Evolutionary conservation across 2,113 vertebrate genomes (phyloP), one percentile per base, ranked within the genome.

Genomic region (Tinamus guttatus): DNA sequence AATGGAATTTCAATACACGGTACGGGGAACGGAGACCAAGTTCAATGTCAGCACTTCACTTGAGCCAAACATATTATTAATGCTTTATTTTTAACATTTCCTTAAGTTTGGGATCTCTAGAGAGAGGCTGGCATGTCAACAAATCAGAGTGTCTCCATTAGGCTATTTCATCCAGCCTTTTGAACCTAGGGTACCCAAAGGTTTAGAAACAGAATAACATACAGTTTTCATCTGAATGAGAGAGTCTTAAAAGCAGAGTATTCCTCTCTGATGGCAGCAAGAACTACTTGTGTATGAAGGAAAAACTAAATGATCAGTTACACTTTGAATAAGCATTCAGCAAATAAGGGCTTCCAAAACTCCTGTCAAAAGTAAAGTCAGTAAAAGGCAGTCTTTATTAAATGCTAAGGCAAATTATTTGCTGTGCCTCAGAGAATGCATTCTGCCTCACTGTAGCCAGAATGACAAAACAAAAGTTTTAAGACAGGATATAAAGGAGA

Each of bases 301-400:
- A 89, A 91, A 91, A 90, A 75, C 25, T 47, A 34, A 81, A 78
- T 52, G 21, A 87, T 43, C 56, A 49, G 43, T 38, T 89, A 52
- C 13, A 28, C 30, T 94, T 81, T 45, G 81, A 75, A 49, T 65
- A 79, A 76, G 27, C 25, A 87, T 93, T 80, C 49, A 45, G 28
- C 32, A 91, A 79, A 85, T 11, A 58, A 4, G 18, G n/a, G 3
- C 8, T 85, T 94, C 49, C 47, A 76, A 87, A 93, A n/a, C 5
- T 62, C 38, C 75, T 87, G 76, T 81, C 18, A 81, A 76, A 90
- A 90, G 78, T 47, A 34, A 87, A 90, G 56, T 67, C n/a, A 90
- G 40, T 56, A 56, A 75, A 75, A 79, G 32, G 34, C 17, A 82
- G 15, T 11, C 47, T 52, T 4, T 65, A 58, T 68, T 81, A 90